Evolutionary conservation across 1,140 invertebrate genomes (phyloP), one percentile per base, ranked within the genome.

Genomic region (Macrobrachium nipponense): DNA sequence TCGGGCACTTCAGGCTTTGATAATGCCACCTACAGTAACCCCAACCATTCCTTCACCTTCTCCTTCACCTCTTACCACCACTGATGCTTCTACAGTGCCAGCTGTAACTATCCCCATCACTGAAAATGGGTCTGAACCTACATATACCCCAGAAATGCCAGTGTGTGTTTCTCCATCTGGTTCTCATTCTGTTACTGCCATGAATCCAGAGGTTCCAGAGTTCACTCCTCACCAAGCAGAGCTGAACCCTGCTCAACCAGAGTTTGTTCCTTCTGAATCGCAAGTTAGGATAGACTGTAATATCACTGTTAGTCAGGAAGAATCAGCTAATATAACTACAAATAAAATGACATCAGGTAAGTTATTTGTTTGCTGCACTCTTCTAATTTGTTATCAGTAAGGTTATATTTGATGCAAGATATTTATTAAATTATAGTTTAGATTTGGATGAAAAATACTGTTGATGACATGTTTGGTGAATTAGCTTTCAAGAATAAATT

Each of bases 171-270:
- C 36, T 60, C 77, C 77, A 61, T 70, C 70, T 15, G 20, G 12
- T 78, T 76, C 18, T 27, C 84, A 43, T 27, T 23, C 68, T 14
- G 15, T 17, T 70, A 20, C 62, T 36, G 51, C 58, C 60, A 87
- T 87, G 85, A 81, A 87, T 59, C 85, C 85, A 27, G 85, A 87
- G 44, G 85, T 87, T 27, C 68, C 85, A 82, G 85, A 87, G n/a
- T 87, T 87, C 68, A 87, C 79, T 6, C 85, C 85, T n/a, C 62
- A 60, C 0, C 79, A 66, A 7, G 17, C 43, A 12, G 72, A 81
- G 36, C 51, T 87, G 12, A 76, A 86, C 62, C 84, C 84, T 15
- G 84, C 68, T 12, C 84, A 80, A 43, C 77, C 84, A 8, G 84
- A 86, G 70, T 79, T 80, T 51, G 60, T 86, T 80, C 77, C 82